phyloP scores from a whole-genome alignment of 2,888 invertebrate genomes.

The Keiferia lycopersicella region DNA sequence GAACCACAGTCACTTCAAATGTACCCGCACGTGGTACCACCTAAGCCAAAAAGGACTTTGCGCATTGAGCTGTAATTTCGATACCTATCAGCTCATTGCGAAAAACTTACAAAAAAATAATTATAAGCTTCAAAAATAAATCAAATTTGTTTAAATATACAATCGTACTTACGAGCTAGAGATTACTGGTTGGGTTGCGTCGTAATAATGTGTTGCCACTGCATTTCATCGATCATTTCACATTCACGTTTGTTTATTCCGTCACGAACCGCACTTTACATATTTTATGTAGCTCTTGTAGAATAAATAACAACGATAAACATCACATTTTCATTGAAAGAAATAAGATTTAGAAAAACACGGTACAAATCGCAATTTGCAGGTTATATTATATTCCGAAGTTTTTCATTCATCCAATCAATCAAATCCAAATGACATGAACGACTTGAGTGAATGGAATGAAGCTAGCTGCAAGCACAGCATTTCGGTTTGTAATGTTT shows the following conservation, averaged over 20 bases:
- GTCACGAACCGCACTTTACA: neutral
- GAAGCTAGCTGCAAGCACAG: conserved; percentile 1
- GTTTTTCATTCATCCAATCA: neutral
- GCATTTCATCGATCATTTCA: neutral
- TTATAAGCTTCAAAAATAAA: conserved; percentile 23
- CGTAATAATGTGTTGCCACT: neutral
- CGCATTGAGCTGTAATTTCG: conserved; percentile 35
- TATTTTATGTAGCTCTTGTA: neutral
- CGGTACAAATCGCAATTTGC: neutral
- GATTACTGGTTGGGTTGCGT: neutral
- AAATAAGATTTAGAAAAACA: neutral
- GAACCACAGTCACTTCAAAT: conserved; percentile 51
- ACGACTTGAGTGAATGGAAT: neutral
- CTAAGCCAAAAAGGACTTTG: conserved; percentile 32
- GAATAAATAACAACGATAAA: neutral
- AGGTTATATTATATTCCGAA: neutral
- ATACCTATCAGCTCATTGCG: conserved; percentile 30
- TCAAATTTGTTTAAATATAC: neutral
- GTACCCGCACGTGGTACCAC: conserved; percentile 38
- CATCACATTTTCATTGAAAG: neutral
- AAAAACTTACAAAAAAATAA: conserved; percentile 31
- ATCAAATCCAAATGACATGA: neutral
- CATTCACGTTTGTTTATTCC: neutral
- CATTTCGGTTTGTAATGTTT: neutral
- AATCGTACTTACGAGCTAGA: neutral